Evolutionary conservation across 1,140 invertebrate genomes (phyloP), one percentile per base, ranked within the genome.

Genomic region (Ephestia elutella): DNA sequence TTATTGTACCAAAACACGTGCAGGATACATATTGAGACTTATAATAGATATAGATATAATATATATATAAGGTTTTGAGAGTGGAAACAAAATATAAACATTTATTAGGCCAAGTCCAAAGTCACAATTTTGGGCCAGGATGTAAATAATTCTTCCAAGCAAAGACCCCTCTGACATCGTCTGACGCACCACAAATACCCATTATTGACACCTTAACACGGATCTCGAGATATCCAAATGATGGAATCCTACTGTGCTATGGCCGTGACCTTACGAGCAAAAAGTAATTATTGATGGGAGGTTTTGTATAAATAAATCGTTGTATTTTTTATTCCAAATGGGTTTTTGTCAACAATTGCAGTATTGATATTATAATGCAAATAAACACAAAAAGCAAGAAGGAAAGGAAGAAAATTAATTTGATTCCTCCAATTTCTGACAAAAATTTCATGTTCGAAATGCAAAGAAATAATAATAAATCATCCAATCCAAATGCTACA

Each of bases 141-240:
- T 44, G 38, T 44, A 44, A 15, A 38, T 44, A 15, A 15, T 44
- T 15, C n/a, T 5, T 15, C 13, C 38, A 44, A 44, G 15, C 13
- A 44, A 5, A 13, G n/a, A 2, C n/a, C n/a, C 5, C n/a, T 44
- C 38, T 30, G 49, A 30, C 57, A 49, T 19, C 19, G 49, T 21
- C 25, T 66, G 21, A 53, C 50, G 19, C 15, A 9, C 53, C 51
- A 66, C 68, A 66, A 69, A 65, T 59, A 66, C 66, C 58, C 65
- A 67, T 66, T 70, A 67, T 68, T 70, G 63, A 67, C 73, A 74
- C 73, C 69, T 74, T 75, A 70, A 78, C 71, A 73, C 69, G 61
- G 68, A 73, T 72, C 65, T 67, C 25, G 19, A 63, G 60, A 68
- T 71, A 66, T 67, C 49, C 57, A 56, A 70, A 68, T 68, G 62